phyloP scores from a whole-genome alignment of 2,888 invertebrate species.

The Sisyra nigra region DNA sequence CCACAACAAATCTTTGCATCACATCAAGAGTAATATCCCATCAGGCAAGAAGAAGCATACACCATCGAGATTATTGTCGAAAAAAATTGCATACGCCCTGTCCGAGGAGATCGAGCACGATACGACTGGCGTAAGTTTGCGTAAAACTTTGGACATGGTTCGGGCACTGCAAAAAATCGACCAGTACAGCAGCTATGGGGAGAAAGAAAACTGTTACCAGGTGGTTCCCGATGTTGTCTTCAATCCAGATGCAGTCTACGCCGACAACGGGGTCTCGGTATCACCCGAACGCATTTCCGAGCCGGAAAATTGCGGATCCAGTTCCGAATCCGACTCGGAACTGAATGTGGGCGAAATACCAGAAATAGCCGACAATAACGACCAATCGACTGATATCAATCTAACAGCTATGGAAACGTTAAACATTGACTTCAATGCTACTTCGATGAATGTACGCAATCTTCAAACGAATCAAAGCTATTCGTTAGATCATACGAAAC shows the following conservation, averaged over 20 bases:
- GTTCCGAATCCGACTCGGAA: slow-evolving; percentile 8
- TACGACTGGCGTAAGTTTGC: background rate
- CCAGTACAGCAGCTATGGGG: slow-evolving; percentile 5
- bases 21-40: slow-evolving; percentile 6
- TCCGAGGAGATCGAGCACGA: slow-evolving; percentile 24
- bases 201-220: slow-evolving; percentile 12
- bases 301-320: slow-evolving; percentile 1
- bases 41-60: slow-evolving; percentile 15
- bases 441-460: background rate
- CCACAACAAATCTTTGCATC: slow-evolving; percentile 16
- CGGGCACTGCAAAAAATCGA: slow-evolving; percentile 6
- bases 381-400: background rate
- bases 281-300: slow-evolving; percentile 9
- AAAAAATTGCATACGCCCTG: slow-evolving; percentile 16
- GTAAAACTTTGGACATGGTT: slow-evolving; percentile 8
- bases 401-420: slow-evolving; percentile 7
- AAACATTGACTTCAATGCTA: slow-evolving; percentile 2
- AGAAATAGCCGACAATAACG: background rate
- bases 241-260: slow-evolving; percentile 7
- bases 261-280: slow-evolving; percentile 8
- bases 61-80: slow-evolving; percentile 2
- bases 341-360: background rate
- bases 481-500: background rate
- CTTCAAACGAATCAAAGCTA: background rate
- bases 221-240: slow-evolving; percentile 11